Conservation (phyloP, 2,888 invertebrate species). For the Tenthredo mesomela region DNA sequence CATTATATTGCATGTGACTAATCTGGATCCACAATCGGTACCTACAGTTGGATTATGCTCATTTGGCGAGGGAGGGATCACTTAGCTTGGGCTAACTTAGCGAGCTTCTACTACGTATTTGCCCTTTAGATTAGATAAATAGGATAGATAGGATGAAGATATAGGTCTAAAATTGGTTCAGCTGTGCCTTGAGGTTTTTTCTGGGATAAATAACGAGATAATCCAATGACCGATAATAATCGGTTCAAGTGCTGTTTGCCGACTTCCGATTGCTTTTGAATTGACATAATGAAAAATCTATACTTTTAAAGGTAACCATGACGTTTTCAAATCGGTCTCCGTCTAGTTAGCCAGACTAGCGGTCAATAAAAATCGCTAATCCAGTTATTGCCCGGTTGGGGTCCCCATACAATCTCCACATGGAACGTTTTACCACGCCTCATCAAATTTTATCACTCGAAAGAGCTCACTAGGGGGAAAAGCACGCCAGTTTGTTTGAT, state of each 20-base stretch:
- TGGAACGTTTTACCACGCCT: constrained; percentile 19
- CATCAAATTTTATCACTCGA: constrained; percentile 13
- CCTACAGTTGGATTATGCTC: not conserved
- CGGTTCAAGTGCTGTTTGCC: not conserved
- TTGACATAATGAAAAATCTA: not conserved
- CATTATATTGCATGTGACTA: not conserved
- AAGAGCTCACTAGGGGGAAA: not conserved
- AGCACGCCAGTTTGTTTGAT: not conserved
- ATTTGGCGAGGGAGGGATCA: not conserved
- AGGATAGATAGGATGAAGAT: not conserved
- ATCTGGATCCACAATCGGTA: not conserved
- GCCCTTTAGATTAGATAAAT: not conserved
- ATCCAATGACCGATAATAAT: not conserved
- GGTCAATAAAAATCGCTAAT: not conserved
- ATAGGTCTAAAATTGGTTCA: not conserved
- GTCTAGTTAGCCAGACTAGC: constrained; percentile 1
- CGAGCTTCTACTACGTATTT: not conserved
- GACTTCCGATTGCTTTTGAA: not conserved
- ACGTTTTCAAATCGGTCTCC: not conserved
- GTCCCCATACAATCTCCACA: constrained; percentile 8
- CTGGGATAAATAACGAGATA: not conserved
- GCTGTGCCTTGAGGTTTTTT: not conserved
- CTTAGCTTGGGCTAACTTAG: not conserved
- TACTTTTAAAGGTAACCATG: not conserved
- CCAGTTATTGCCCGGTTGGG: constrained; percentile 18